Evolutionary conservation across 1,140 invertebrate species (phyloP), one percentile per base, ranked within the genome.

Genomic region (Apocrypta bakeri): DNA sequence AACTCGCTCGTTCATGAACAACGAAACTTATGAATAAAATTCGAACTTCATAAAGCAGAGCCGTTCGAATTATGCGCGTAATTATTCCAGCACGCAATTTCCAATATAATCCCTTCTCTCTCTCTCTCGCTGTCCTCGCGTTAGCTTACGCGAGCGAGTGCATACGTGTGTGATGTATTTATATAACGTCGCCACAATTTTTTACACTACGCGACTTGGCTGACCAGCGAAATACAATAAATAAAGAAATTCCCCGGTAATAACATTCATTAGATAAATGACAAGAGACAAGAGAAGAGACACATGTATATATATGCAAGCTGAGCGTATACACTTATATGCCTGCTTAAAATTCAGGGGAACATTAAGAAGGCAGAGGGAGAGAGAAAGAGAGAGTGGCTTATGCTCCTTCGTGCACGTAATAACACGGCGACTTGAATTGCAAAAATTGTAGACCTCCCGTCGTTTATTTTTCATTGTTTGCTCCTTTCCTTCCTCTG

Each of bases 401-500:
- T 25, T 29, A 71, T 71, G 68, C 72, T 11, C 74, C 56, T 69
- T 81, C 72, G 80, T 75, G 72, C 80, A 25, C 72, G 73, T 81
- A 81, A 81, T 75, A 81, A 81, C 80, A 81, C 63, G 40, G 31
- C 72, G 72, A 81, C 72, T 81, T 69, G 80, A 76, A 81, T 81
- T 76, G 72, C 80, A 81, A 81, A 81, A 81, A 81, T 81, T 81
- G 80, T 81, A 81, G 61, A 81, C 37, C 80, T 75, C 80, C 63
- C 73, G 71, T 81, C 63, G 61, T 81, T 81, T 81, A 75, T 81
- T 81, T 81, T 81, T 76, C 63, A 75, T 81, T 66, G 56, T 75
- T 56, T 69, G 69, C 29, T 73, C 56, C 56, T 79, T 73, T 79
- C 66, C 75, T 42, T 56, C 68, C 25, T 63, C 69, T 75, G 29